phyloP scores from a whole-genome alignment of 2,797 vertebrate genomes.

The Crypturellus tataupa region DNA sequence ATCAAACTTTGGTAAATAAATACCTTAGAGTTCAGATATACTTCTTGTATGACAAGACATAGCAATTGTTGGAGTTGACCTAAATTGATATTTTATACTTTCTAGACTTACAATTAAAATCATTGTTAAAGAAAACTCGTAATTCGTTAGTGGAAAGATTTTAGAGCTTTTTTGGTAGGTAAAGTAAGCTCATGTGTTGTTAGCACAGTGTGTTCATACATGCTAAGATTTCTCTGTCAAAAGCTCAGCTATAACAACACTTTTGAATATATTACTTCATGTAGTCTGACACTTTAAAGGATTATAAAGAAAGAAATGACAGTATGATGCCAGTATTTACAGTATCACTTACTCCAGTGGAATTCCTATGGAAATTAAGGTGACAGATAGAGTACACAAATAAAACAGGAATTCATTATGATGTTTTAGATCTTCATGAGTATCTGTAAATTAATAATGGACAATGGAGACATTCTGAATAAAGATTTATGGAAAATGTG shows the following conservation, averaged over 20 bases:
- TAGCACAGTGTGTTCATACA: not conserved
- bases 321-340: slow-evolving; percentile 50
- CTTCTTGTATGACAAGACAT: slow-evolving; percentile 19
- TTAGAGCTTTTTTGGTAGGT: not conserved
- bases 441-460: slow-evolving; percentile 18
- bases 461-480: slow-evolving; percentile 8
- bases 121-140: not conserved
- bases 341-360: not conserved
- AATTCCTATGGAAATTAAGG: slow-evolving; percentile 42
- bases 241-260: slow-evolving; percentile 4
- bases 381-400: slow-evolving; percentile 17
- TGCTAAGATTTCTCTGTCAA: slow-evolving; percentile 46
- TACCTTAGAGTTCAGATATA: not conserved
- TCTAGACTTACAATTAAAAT: slow-evolving; percentile 4
- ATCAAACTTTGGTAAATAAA: slow-evolving; percentile 52
- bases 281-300: slow-evolving; percentile 51
- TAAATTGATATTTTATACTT: slow-evolving; percentile 38
- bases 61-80: slow-evolving; percentile 39
- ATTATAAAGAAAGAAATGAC: slow-evolving; percentile 46
- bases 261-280: slow-evolving; percentile 32
- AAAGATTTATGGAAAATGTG: not conserved
- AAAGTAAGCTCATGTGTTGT: not conserved
- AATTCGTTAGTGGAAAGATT: not conserved
- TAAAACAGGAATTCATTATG: slow-evolving; percentile 45
- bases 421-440: slow-evolving; percentile 33